These are phyloP conservation scores for Coptodon rendalli DNA, from an alignment of 2,113 vertebrate species.

Conservation along the genomic window DNA sequence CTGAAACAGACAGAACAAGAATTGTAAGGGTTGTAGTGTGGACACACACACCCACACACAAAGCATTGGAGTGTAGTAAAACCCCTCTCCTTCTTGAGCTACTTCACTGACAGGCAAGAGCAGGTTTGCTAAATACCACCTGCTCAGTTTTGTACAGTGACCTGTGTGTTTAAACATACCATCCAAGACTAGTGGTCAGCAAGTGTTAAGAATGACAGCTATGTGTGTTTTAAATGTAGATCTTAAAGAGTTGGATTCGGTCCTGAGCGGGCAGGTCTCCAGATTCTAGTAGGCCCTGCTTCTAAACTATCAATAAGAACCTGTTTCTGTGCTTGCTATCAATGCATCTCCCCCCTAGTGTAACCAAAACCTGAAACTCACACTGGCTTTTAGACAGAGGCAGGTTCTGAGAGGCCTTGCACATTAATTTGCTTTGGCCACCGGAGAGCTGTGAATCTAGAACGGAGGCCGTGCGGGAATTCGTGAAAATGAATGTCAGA, in stretches of 20 bases:
- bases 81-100: not conserved
- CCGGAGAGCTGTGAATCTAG: conserved; percentile 58
- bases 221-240: not conserved
- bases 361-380: conserved; percentile 59
- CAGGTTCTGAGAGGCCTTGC: conserved; percentile 17
- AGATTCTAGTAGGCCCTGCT: not conserved
- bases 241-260: not conserved
- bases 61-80: not conserved
- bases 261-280: not conserved
- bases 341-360: not conserved
- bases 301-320: conserved; percentile 6
- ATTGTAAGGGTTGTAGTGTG: not conserved
- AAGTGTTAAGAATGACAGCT: not conserved
- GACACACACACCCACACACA: not conserved
- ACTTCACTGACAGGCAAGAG: conserved; percentile 38
- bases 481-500: conserved; percentile 53
- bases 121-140: conserved; percentile 50
- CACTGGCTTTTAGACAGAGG: conserved; percentile 29
- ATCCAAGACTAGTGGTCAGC: not conserved
- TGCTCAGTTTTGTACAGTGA: conserved; percentile 42
- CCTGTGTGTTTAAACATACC: conserved; percentile 1
- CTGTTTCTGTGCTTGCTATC: conserved; percentile 17
- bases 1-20: not conserved
- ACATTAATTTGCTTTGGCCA: conserved; percentile 58
- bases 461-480: conserved; percentile 51